Percentiles rank a stretch among this genome's conserved stretches.
These are phyloP conservation scores for Octopus sinensis DNA, from an alignment of 1,140 invertebrate genomes.

Conservation along the genomic window DNA sequence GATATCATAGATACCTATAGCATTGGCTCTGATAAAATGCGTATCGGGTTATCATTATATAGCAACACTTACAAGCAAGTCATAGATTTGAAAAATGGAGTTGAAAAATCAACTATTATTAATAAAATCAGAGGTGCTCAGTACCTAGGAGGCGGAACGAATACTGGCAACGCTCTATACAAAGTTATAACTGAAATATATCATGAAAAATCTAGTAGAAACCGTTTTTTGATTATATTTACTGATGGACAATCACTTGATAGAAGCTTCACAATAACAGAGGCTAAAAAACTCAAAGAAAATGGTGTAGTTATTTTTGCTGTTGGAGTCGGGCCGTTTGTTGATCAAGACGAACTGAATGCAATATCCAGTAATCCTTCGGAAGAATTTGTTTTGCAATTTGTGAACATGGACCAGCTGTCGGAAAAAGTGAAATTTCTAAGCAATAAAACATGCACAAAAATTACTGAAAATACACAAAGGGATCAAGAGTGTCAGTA, in stretches of 20 bases:
- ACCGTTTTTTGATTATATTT: slow-evolving; percentile 34
- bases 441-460: background rate
- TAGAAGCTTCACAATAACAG: background rate
- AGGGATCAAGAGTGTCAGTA: no score
- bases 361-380: slow-evolving; percentile 34
- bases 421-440: background rate
- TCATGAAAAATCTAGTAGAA: slow-evolving; percentile 36
- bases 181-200: slow-evolving; percentile 31
- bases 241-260: slow-evolving; percentile 29
- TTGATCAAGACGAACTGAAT: slow-evolving; percentile 37
- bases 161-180: slow-evolving; percentile 21
- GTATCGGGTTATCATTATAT: background rate
- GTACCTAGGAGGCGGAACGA: slow-evolving; percentile 9
- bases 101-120: background rate
- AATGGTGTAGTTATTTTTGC: slow-evolving; percentile 31
- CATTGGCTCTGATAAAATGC: background rate
- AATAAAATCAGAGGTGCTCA: background rate
- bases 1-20: background rate
- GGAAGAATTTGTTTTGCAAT: background rate
- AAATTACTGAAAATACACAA: no score
- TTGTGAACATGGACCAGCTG: background rate
- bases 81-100: background rate
- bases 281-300: slow-evolving; percentile 17
- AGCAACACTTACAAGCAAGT: background rate
- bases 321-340: slow-evolving; percentile 40